Evolutionary conservation across 2,113 vertebrate species (phyloP).

Genomic region (Dipodomys stephensi): DNA sequence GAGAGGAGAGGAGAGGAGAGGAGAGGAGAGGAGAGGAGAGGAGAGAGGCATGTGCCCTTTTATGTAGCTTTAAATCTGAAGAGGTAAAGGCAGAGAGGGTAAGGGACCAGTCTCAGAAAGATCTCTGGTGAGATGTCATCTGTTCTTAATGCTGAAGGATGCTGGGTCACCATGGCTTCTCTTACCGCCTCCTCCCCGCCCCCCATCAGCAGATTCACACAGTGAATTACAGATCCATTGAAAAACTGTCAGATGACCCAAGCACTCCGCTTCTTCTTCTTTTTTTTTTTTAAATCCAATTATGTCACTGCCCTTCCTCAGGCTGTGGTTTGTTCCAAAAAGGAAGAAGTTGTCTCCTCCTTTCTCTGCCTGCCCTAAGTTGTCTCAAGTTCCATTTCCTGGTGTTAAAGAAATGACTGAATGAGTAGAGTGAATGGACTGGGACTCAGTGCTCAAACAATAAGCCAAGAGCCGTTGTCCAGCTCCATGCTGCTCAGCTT

Average conservation of each 20-base stretch:
- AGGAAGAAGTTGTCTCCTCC: slow-evolving; percentile 21
- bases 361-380: neutral
- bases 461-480: fast-evolving
- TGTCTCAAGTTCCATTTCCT: neutral
- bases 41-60: neutral
- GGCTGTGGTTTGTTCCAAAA: slow-evolving; percentile 16
- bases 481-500: too few relatives aligned
- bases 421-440: neutral
- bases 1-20: too few relatives aligned
- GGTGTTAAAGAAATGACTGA: neutral
- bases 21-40: too few relatives aligned
- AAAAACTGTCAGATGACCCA: slow-evolving; percentile 48
- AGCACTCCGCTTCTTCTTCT: slow-evolving; percentile 38
- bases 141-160: neutral
- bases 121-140: neutral
- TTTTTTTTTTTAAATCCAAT: neutral
- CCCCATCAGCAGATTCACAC: neutral
- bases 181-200: slow-evolving; percentile 32
- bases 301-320: slow-evolving; percentile 54
- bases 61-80: neutral
- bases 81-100: neutral
- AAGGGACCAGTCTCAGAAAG: neutral
- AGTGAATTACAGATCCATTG: neutral
- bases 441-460: fast-evolving
- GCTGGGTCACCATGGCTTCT: neutral